Conservation (phyloP, 2,888 invertebrate genomes). For the Papilio elwesi region DNA sequence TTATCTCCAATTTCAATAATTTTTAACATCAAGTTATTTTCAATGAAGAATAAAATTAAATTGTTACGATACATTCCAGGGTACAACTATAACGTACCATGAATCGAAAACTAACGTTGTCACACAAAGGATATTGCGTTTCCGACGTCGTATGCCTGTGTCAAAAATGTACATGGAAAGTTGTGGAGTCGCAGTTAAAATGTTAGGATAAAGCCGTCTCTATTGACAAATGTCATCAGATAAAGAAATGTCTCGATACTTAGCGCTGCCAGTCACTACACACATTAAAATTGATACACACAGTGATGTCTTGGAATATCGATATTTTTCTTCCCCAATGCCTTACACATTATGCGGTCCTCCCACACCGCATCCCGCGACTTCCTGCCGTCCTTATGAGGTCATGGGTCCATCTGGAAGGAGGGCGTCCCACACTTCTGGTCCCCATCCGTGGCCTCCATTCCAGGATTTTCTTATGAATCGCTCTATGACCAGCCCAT, state of each 20-base stretch:
- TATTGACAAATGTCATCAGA: constrained; percentile 33
- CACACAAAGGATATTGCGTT: constrained; percentile 29
- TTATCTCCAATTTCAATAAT: no score
- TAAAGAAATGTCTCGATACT: constrained; percentile 2
- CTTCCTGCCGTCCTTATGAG: no score
- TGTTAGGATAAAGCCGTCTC: constrained; percentile 19
- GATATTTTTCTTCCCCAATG: no score
- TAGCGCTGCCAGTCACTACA: not conserved
- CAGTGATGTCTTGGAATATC: no score
- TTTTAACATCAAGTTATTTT: not conserved
- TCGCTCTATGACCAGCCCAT: no score
- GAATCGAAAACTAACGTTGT: constrained; percentile 20
- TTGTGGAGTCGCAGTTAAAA: constrained; percentile 16
- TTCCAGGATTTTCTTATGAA: no score
- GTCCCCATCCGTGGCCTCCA: no score
- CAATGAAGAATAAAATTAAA: not conserved
- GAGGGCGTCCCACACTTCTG: no score
- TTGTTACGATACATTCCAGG: not conserved
- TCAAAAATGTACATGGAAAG: constrained; percentile 14
- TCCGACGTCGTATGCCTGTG: constrained; percentile 20
- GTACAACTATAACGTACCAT: constrained; percentile 12
- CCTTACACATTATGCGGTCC: no score
- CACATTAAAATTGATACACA: no score
- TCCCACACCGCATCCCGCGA: no score
- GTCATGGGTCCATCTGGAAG: no score